Evolutionary conservation across 2,888 invertebrate genomes (phyloP), one percentile per base, ranked within the genome.

Genomic region (Carabus problematicus): DNA sequence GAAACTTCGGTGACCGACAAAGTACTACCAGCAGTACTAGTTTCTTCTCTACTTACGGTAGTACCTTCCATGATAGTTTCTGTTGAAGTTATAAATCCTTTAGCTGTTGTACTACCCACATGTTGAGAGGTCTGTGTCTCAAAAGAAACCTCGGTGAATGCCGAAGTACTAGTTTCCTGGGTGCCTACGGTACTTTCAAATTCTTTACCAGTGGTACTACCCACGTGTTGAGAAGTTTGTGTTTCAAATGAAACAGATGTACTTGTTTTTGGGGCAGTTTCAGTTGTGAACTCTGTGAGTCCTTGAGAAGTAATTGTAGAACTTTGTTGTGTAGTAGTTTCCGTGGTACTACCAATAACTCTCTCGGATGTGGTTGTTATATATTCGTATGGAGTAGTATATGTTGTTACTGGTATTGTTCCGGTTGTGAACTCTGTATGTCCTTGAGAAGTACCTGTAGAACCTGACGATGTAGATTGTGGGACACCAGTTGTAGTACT

Each of bases 331-430:
- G 29, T n/a, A n/a, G n/a, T n/a, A n/a, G n/a, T n/a, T n/a, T n/a
- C n/a, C n/a, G n/a, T n/a, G n/a, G n/a, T n/a, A n/a, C n/a, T n/a
- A n/a, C n/a, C n/a, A n/a, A n/a, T n/a, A n/a, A n/a, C n/a, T n/a
- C n/a, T n/a, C n/a, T n/a, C n/a, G n/a, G n/a, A n/a, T n/a, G n/a
- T n/a, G n/a, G n/a, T n/a, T n/a, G n/a, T n/a, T n/a, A n/a, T n/a
- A n/a, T n/a, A n/a, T n/a, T n/a, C 83, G 72, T 83, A 82, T 83
- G 84, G 84, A 72, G 84, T 84, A 63, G 80, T 79, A 75, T 47
- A 16, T 9, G 18, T 47, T 45, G 45, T 18, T 29, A 9, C n/a
- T 52, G 11, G 39, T 11, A 16, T 1, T 42, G 56, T 18, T 39
- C 18, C 29, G 40, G 39, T 41, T 40, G 45, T 40, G 58, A 41